A percentile compares a stretch with the other conserved stretches of the same genome.
These are phyloP conservation scores for Pantherophis guttatus DNA, from an alignment of 2,113 vertebrate genomes.

Conservation along the genomic window DNA sequence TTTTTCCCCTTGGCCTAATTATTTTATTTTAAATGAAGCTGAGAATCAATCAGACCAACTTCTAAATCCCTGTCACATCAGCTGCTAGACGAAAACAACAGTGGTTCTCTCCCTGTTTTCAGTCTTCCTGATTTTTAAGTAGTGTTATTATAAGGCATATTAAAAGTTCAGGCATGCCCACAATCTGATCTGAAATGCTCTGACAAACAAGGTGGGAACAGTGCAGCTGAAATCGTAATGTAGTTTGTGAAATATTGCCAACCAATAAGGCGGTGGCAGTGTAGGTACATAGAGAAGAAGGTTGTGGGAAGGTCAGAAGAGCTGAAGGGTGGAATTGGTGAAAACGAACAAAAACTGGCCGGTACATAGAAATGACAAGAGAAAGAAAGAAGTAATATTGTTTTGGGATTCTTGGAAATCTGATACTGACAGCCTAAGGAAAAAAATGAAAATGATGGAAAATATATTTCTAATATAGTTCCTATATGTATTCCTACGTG, in stretches of 20 bases:
- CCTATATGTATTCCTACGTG: not conserved
- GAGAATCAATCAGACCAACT: slow-evolving; percentile 56
- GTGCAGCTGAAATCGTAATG: slow-evolving; percentile 62
- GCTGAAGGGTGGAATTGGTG: slow-evolving; percentile 44
- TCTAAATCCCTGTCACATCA: slow-evolving; percentile 60
- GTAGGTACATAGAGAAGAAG: slow-evolving; percentile 26
- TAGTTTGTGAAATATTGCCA: slow-evolving; percentile 52
- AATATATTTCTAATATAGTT: not conserved
- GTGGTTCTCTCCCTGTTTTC: slow-evolving; percentile 56
- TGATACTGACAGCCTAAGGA: not conserved
- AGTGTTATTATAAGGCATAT: slow-evolving; percentile 65
- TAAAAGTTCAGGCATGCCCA: slow-evolving; percentile 60
- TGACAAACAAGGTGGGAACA: slow-evolving; percentile 50
- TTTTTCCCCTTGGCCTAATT: slow-evolving; percentile 58
- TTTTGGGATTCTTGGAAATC: not conserved
- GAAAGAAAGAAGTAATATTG: not conserved
- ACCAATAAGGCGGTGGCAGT: slow-evolving; percentile 21
- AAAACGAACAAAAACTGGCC: slow-evolving; percentile 46
- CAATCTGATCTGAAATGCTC: slow-evolving; percentile 57
- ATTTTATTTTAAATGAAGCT: slow-evolving; percentile 68
- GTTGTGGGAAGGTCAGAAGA: slow-evolving; percentile 26
- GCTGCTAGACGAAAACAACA: slow-evolving; percentile 65
- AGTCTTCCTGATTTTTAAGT: slow-evolving; percentile 59
- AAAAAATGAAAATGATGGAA: not conserved
- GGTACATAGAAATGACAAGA: slow-evolving; percentile 28